These are phyloP conservation scores for Lobophora halterata DNA, from an alignment of 2,888 invertebrate genomes.

Conservation along the genomic window DNA sequence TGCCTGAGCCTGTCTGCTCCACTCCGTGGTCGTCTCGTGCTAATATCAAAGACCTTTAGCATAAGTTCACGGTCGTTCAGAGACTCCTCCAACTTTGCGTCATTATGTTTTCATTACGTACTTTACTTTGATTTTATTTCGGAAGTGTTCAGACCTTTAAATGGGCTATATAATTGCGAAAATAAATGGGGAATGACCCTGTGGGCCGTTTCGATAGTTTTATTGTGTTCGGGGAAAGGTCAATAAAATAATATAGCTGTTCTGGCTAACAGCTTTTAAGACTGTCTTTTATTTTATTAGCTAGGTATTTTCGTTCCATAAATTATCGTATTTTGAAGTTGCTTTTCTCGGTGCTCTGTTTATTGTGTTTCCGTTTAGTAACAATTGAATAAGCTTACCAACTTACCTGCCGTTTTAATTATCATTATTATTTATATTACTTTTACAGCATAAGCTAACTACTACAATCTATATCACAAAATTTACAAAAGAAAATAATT, in stretches of 20 bases:
- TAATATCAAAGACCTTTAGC: slow-evolving; percentile 10
- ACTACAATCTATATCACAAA: no score
- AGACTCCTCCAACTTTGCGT: slow-evolving; percentile 26
- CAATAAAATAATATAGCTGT: slow-evolving; percentile 7
- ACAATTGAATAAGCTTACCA: no score
- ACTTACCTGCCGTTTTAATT: no score
- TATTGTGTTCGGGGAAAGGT: slow-evolving; percentile 10
- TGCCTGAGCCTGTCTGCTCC: slow-evolving; percentile 1
- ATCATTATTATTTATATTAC: no score
- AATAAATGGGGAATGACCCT: slow-evolving; percentile 24
- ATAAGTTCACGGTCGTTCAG: slow-evolving; percentile 32
- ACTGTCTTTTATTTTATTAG: not conserved
- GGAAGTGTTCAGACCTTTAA: slow-evolving; percentile 22
- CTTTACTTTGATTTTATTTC: slow-evolving; percentile 32
- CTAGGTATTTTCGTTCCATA: slow-evolving; percentile 5
- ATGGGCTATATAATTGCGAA: slow-evolving; percentile 14
- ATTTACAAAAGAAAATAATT: no score
- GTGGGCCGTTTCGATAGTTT: slow-evolving; percentile 21
- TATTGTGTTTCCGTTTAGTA: no score
- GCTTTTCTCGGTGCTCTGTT: no score
- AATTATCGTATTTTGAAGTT: no score
- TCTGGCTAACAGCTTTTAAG: not conserved
- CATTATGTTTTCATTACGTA: slow-evolving; percentile 33
- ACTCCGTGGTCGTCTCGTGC: slow-evolving; percentile 5
- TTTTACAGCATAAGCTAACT: no score